Evolutionary conservation across 53 echinoderm and acorn worm genomes (phyloP), one percentile per base, ranked within the genome.

Genomic region (Henricia sp.): DNA sequence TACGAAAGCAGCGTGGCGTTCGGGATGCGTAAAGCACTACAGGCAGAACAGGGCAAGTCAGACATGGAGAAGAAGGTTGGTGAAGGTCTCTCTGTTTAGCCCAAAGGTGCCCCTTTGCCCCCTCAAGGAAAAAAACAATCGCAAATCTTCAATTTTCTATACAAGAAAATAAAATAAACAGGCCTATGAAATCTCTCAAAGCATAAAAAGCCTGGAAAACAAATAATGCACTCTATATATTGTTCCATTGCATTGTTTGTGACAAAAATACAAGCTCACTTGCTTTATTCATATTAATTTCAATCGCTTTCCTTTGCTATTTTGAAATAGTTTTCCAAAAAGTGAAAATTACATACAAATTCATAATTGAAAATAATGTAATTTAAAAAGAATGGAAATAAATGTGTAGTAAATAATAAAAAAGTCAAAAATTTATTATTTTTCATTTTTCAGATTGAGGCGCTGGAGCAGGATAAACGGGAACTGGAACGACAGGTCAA

Each of bases 1-100:
- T 96, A 96, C 39, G 96, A 96, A 66, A 96, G 96, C 90, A 96
- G 96, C 41, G 96, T 96, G 34, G 96, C 96, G n/a, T 96, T 96
- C n/a, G 96, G 96, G 26, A 96, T 96, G 94, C 90, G 96, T 41
- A 94, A 96, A 58, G 96, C 96, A 6, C 82, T 96, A 40, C 96
- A 96, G 71, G 96, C 96, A 11, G 96, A 96, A 75, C 93, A 94
- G 83, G 96, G 96, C 87, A 96, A 96, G 62, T 91, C 89, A 29
- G 96, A 96, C 77, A 96, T 96, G 96, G 96, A 93, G 68, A 91
- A 88, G 50, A 95, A 93, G 95, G 95, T 94, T 20, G 69, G 63
- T 71, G 13, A 70, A 23, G 21, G 60, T 60, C 60, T 5, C 4
- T 25, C 10, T 66, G 17, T 9, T 37, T 43, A 3, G 9, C 24